Evolutionary conservation across 2,113 vertebrate species (phyloP).

Genomic region (Phaethornis superciliosus): DNA sequence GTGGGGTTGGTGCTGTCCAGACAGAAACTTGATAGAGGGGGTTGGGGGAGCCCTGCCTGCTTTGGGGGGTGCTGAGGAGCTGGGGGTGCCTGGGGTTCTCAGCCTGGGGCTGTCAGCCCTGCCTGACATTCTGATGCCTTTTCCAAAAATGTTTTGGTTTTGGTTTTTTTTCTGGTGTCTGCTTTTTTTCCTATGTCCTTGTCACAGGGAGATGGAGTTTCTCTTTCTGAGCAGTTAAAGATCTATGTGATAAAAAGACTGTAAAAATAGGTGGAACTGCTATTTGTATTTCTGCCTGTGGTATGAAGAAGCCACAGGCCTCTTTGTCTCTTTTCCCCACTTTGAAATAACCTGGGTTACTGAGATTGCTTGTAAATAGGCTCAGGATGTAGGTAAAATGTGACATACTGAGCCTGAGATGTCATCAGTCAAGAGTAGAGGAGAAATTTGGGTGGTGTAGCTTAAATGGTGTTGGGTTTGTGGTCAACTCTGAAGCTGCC

Average conservation of each 20-base stretch:
- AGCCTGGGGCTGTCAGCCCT: too few species aligned
- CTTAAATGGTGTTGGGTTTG: not conserved
- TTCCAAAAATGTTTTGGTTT: not conserved
- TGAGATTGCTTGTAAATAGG: not conserved
- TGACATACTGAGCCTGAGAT: not conserved
- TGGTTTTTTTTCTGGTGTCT: not conserved
- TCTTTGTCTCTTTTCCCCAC: not conserved
- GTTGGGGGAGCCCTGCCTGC: too few species aligned
- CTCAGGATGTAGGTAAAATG: fast-evolving
- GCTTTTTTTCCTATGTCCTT: not conserved
- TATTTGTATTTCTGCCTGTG: not conserved
- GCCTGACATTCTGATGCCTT: not conserved
- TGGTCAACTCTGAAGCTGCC: not conserved
- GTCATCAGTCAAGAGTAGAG: not conserved
- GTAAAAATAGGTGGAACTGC: not conserved
- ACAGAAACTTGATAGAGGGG: not conserved
- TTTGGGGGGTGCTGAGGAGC: not conserved
- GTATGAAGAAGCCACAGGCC: not conserved
- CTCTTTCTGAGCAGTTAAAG: not conserved
- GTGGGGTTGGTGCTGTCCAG: not conserved
- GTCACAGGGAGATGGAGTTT: not conserved
- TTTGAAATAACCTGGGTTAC: not conserved
- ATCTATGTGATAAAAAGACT: not conserved
- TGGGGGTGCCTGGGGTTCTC: not conserved
- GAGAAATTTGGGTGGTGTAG: not conserved